Evolutionary conservation across 2,113 vertebrate genomes (phyloP), one percentile per base, ranked within the genome.

Genomic region (Protobothrops mucrosquamatus): DNA sequence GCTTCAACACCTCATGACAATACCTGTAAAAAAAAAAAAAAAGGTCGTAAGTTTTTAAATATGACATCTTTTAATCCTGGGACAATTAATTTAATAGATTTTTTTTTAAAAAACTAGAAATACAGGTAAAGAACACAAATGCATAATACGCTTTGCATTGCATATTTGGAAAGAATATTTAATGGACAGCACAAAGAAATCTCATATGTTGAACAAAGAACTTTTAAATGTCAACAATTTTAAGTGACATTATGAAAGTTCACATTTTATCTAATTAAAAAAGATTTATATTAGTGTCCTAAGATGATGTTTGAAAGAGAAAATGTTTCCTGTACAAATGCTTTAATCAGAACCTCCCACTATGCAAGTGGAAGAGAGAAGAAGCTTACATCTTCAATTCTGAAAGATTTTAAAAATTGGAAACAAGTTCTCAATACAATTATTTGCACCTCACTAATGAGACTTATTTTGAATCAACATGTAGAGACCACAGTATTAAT

Each of bases 1-100:
- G 97, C 94, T 98, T 98, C 96, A 98, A 96, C 97, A 98, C 97
- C 97, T 98, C 98, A 98, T 98, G 96, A 96, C 97, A 97, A 97
- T 95, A 97, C 96, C 98, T 98, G 95, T 55, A 94, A 29, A 92
- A 96, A 88, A 26, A 46, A n/a, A 46, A 46, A 51, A 51, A 51
- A 51, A 51, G 0, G 94, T 85, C 93, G 96, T 52, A 14, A 26
- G 18, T 34, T 48, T 12, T 92, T 92, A 39, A 29, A 15, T 29
- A 64, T 18, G 64, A 92, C 34, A 46, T 91, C 34, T 51, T 59
- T 92, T 43, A 23, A n/a, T 43, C 4, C 20, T 20, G 39, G 52
- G 57, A 2, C n/a, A 55, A 54, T n/a, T 54, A 39, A 52, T n/a
- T 34, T 46, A 92, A 55, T 39, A 92, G 18, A 7, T 55, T 14